Evolutionary conservation across 2,888 invertebrate species (phyloP).

Genomic region (Cordilura impudica): DNA sequence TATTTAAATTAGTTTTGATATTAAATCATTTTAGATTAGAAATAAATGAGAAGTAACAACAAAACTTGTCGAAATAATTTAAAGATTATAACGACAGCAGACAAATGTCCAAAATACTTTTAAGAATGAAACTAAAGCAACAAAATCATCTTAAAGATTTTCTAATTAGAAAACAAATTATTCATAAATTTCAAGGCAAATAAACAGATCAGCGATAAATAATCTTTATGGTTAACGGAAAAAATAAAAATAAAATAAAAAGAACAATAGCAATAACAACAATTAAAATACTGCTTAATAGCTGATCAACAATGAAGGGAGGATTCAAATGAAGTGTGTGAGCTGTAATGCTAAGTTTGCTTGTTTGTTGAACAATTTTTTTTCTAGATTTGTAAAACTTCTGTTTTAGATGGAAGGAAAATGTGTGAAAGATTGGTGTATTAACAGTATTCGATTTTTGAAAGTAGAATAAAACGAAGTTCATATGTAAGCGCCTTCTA

Average conservation of each 20-base stretch:
- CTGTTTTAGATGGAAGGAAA: too few relatives aligned
- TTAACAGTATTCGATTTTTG: too few relatives aligned
- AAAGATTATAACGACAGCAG: conserved; percentile 19
- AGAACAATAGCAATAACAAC: neutral
- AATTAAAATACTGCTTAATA: neutral
- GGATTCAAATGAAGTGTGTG: neutral
- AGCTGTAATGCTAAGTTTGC: too few relatives aligned
- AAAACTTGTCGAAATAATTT: conserved; percentile 32
- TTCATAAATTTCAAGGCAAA: neutral
- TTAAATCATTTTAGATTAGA: neutral
- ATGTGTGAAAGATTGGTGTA: too few relatives aligned
- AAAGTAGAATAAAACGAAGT: too few relatives aligned
- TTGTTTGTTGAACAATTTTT: neutral
- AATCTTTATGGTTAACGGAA: neutral
- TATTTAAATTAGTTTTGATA: conserved; percentile 25
- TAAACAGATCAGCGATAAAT: conserved; percentile 2
- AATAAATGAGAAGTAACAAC: neutral
- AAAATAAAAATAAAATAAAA: neutral
- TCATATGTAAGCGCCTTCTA: too few relatives aligned
- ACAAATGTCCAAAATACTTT: conserved; percentile 21
- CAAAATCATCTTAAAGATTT: conserved; percentile 12
- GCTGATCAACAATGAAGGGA: neutral
- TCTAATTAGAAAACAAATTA: conserved; percentile 22
- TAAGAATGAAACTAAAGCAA: neutral
- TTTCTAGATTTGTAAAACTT: too few relatives aligned